phyloP scores from a whole-genome alignment of 2,888 invertebrate species.

The Apotomis betuletana region DNA sequence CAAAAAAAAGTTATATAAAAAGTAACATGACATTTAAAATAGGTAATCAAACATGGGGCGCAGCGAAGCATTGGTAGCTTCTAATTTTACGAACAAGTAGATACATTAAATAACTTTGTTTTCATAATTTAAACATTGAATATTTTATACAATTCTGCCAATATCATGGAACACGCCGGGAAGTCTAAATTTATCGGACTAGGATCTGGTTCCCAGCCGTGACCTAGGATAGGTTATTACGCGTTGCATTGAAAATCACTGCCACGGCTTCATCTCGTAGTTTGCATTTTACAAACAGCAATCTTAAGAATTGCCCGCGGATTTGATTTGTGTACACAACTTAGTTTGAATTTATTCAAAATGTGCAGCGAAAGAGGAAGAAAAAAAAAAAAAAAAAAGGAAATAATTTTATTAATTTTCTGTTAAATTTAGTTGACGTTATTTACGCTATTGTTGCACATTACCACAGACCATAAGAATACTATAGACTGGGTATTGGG shows the following conservation, averaged over 20 bases:
- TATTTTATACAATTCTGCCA: slow-evolving; percentile 16
- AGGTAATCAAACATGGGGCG: too few relatives aligned
- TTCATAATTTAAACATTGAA: slow-evolving; percentile 16
- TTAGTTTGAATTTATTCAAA: not conserved
- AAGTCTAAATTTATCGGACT: slow-evolving; percentile 29
- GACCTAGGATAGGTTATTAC: slow-evolving; percentile 61
- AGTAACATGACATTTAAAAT: too few relatives aligned
- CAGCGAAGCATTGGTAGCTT: too few relatives aligned
- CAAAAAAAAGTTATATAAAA: too few relatives aligned
- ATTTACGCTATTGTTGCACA: too few relatives aligned
- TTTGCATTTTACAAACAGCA: slow-evolving; percentile 55
- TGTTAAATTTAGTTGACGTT: too few relatives aligned
- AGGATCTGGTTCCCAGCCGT: slow-evolving; percentile 49
- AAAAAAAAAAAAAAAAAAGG: too few relatives aligned
- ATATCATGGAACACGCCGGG: slow-evolving; percentile 9
- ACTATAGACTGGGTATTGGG: too few relatives aligned
- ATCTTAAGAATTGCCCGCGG: slow-evolving; percentile 49
- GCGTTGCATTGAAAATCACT: slow-evolving; percentile 71
- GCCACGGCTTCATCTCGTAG: slow-evolving; percentile 58
- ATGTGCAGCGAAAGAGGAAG: not conserved
- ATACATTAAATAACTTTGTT: slow-evolving; percentile 1
- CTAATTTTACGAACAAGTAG: not conserved
- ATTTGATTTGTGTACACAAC: slow-evolving; percentile 13
- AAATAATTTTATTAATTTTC: too few relatives aligned
- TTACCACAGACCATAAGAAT: too few relatives aligned